Base-by-base conservation (phyloP, 2,888 invertebrate genomes). In the Reticulitermes lucifugus region DNA sequence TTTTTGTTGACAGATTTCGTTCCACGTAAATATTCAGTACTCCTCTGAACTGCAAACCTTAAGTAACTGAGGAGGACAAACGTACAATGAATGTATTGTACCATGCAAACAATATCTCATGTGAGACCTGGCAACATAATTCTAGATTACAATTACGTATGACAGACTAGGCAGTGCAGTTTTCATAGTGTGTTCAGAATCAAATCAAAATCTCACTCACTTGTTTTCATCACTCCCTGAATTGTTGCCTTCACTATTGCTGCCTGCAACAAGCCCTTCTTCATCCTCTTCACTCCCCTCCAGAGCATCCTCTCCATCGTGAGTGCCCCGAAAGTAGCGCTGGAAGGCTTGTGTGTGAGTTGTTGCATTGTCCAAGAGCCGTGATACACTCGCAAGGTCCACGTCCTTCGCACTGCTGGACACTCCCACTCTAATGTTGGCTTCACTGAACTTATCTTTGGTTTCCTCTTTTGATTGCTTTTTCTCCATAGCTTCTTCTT, bases 181-280 rank as follows among this genome's bases (percentile, higher is more conserved):
- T 18, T 55, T 18, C 55, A 55, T 18, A 14, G 18, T 55, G 55
- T 55, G 14, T 55, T 14, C 18, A 18, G 4, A 79, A 46, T 51
- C 7, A 9, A 29, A 84, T 55, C 2, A 18, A 5, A 18, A 55
- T 55, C 14, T 0, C 5, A 92, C 93, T 92, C 90, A 94, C 94
- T 93, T 93, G 90, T 95, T 95, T 90, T 96, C 96, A 90, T 96
- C 96, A 87, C 96, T 96, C 87, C 96, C 96, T 22, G 96, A 96
- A 88, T 95, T 95, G 89, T 96, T 96, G 88, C 95, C 96, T 90
- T 96, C 96, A 88, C 95, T 95, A 89, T 96, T 96, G 88, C 94
- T 94, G 25, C 93, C 93, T 5, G 96, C 96, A 0, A 96, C 94
- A 0, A 96, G 92, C 25, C 96, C 96, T 89, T 97, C 97, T 89